Base-by-base conservation (phyloP, 2,888 invertebrate species). In the Ophion ellenae region DNA sequence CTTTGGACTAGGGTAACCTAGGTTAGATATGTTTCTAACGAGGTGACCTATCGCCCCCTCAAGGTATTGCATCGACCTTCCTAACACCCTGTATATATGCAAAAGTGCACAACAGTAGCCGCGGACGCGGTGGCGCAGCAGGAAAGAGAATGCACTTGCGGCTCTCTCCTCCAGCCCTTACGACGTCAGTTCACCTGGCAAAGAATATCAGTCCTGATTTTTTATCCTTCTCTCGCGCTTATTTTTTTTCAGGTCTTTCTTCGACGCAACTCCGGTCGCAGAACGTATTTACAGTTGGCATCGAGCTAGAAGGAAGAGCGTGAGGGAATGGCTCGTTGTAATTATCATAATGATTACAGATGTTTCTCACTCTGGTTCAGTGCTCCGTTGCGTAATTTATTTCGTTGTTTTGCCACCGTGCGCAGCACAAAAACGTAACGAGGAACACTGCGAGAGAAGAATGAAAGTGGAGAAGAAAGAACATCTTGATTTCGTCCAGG, bases 301-400 rank as follows among this genome's bases (percentile, higher is more conserved):
- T 81, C 71, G 59, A 69, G 66, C 45, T 66, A 57, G 10, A n/a
- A 24, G 32, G 14, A 6, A 47, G 63, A 9, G 20, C 28, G 78
- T 74, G 69, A 57, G 47, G 53, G 45, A 66, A 64, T 75, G 45
- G 79, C 75, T 85, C 77, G 20, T 66, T 59, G 47, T 75, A 71
- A 85, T 85, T 83, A 80, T 83, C 71, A 24, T 71, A 83, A 80
- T 80, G 67, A 76, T 61, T 80, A 83, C 85, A 79, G 79, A 82
- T 79, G 82, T 81, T 85, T 64, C 66, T 75, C 47, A 2, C 57
- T 40, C 47, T 40, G 71, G 57, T 63, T 53, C 32, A 66, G 66
- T 57, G 47, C 69, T 59, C 47, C 63, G 7, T 36, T 45, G 53
- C 17, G 61, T 11, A 17, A 78, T 81, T 75, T 70, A 53, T 47